Base-by-base conservation (phyloP, 2,888 invertebrate species). In the Ryuthela nishihirai region DNA sequence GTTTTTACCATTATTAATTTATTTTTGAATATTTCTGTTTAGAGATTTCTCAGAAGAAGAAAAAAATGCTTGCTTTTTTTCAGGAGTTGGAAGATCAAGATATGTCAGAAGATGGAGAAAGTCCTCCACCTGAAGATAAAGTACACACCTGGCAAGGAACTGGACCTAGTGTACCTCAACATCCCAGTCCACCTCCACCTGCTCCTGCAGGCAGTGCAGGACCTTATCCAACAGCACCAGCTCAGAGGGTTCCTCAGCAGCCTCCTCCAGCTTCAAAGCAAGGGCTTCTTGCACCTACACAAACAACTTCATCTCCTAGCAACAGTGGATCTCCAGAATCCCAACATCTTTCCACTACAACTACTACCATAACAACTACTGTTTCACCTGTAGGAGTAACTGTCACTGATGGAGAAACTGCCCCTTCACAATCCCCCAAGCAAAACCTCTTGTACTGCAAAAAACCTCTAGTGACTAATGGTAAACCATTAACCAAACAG, bases 81-180 rank as follows among this genome's bases (percentile, higher is more conserved):
- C 32, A 62, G 62, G 67, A 68, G 21, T 54, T 44, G 9, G 67
- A 67, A 54, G 67, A 66, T 12, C 67, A 66, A 40, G 64, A 66
- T 9, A 64, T 65, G 47, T 64, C 67, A 12, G 67, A 68, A 60
- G 67, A 67, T 29, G 58, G 58, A 7, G 62, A 58, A 24, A 62
- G 62, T 23, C 58, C 58, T 29, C 62, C 62, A 15, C 62, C 62
- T 5, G 62, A 62, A 32, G 62, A 62, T n/a, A 54, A 48, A 42
- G 32, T 36, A n/a, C 42, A 53, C 38, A 25, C 21, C 4, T 62
- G 62, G 62, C 54, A 56, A 34, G 41, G 34, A 3, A 58, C 25
- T 42, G 48, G 44, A 32, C 40, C 52, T 12, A 52, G 48, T 17
- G 45, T 48, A 7, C 62, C 52, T 9, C 56, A 62, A 29, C 62